Conservation (phyloP, 2,113 vertebrate species). For the Synchiropus splendidus region DNA sequence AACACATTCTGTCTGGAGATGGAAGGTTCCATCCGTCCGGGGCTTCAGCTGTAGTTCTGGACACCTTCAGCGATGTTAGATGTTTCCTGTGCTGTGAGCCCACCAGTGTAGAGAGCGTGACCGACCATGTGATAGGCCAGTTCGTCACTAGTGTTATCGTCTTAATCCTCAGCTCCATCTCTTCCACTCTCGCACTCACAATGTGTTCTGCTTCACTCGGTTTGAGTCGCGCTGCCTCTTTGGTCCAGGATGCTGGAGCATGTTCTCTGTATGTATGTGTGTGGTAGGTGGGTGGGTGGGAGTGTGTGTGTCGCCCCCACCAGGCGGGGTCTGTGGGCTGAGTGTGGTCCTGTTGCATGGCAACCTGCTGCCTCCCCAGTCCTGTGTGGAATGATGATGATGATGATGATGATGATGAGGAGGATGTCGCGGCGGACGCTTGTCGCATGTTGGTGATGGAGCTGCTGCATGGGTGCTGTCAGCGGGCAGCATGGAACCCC, state of each 20-base stretch:
- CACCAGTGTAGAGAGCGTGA: too few species aligned
- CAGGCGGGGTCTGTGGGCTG: slow-evolving; percentile 24
- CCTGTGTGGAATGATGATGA: slow-evolving; percentile 34
- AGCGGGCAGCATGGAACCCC: slow-evolving; percentile 66
- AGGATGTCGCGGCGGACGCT: slow-evolving; percentile 31
- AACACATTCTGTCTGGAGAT: slow-evolving; percentile 57
- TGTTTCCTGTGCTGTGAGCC: too few species aligned
- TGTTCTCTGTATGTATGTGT: slow-evolving; percentile 52
- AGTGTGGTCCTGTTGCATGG: slow-evolving; percentile 64
- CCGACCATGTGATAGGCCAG: too few species aligned
- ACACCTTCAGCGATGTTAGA: too few species aligned
- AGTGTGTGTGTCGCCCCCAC: neutral
- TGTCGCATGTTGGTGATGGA: slow-evolving; percentile 55
- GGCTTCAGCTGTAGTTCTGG: too few species aligned
- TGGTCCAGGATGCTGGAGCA: slow-evolving; percentile 62
- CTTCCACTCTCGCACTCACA: slow-evolving; percentile 50
- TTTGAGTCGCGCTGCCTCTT: slow-evolving; percentile 38
- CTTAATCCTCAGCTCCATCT: slow-evolving; percentile 3
- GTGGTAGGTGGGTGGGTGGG: slow-evolving; percentile 25
- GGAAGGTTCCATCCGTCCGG: slow-evolving; percentile 19
- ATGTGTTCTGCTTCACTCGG: slow-evolving; percentile 60
- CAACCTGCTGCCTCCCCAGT: slow-evolving; percentile 45
- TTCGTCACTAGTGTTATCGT: too few species aligned
- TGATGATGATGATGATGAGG: slow-evolving; percentile 2
- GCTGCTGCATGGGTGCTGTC: slow-evolving; percentile 57